These are phyloP conservation scores for Drosophila navojoa DNA, from an alignment of 1,140 invertebrate species.

Conservation along the genomic window DNA sequence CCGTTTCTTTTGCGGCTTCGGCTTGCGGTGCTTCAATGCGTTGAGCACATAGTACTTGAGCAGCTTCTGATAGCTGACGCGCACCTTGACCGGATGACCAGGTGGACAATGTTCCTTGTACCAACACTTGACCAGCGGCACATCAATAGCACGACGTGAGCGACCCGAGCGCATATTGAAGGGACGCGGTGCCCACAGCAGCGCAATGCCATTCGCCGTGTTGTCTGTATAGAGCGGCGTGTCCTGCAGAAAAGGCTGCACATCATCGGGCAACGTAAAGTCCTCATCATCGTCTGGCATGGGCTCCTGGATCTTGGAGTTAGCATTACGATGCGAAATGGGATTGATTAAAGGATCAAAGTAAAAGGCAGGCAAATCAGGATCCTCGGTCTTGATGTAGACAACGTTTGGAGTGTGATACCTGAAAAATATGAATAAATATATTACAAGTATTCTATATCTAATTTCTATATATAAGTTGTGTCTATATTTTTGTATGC, in stretches of 20 bases:
- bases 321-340: slow-evolving; percentile 96
- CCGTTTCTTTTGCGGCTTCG: slow-evolving; percentile 99
- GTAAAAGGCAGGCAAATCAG: slow-evolving; percentile 99
- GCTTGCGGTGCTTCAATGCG: slow-evolving; percentile 97
- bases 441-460: background rate
- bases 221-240: slow-evolving; percentile 99
- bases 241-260: slow-evolving; percentile 96
- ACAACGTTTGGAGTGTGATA: slow-evolving; percentile 99
- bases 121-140: slow-evolving; percentile 99
- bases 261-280: slow-evolving; percentile 94
- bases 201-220: slow-evolving; percentile 98
- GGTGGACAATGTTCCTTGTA: slow-evolving; percentile 99
- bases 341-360: slow-evolving; percentile 99
- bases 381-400: slow-evolving; percentile 99
- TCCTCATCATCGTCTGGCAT: slow-evolving; percentile 97
- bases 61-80: slow-evolving; percentile 99
- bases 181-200: slow-evolving; percentile 99
- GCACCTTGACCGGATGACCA: slow-evolving; percentile 99
- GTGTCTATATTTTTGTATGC: slow-evolving; percentile 51
- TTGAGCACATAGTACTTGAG: slow-evolving; percentile 99
- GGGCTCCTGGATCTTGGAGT: slow-evolving; percentile 89
- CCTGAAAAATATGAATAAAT: slow-evolving; percentile 85
- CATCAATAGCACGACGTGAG: slow-evolving; percentile 95
- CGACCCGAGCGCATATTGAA: slow-evolving; percentile 97
- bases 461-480: background rate